A percentile compares a stretch with the other conserved stretches of the same genome.
phyloP scores from a whole-genome alignment of 2,113 vertebrate species.

The Python bivittatus region DNA sequence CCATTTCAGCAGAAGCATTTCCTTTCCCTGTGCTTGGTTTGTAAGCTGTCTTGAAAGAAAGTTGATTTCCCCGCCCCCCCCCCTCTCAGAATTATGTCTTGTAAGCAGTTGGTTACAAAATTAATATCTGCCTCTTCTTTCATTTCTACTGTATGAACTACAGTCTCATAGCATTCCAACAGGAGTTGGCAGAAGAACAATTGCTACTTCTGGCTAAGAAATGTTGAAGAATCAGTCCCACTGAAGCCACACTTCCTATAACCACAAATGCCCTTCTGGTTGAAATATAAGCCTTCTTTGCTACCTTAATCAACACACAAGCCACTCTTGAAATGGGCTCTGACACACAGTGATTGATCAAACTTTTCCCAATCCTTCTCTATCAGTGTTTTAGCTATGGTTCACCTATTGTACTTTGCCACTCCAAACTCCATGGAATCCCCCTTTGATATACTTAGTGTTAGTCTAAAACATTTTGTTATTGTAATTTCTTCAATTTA shows the following conservation, averaged over 20 bases:
- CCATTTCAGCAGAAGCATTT: not conserved
- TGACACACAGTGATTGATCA: not conserved
- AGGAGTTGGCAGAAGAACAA: not conserved
- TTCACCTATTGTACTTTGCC: not conserved
- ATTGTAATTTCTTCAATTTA: not conserved
- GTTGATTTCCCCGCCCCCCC: not conserved
- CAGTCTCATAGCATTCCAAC: not conserved
- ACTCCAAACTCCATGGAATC: not conserved
- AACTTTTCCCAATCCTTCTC: not conserved
- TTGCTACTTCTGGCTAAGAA: not conserved
- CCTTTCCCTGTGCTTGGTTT: not conserved
- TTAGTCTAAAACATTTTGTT: not conserved
- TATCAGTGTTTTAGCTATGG: not conserved
- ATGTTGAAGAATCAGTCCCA: not conserved
- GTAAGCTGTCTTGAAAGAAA: not conserved
- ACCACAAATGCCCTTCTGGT: not conserved
- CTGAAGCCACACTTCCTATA: not conserved
- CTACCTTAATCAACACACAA: not conserved
- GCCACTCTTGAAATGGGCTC: not conserved
- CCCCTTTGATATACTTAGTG: not conserved
- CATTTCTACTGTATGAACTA: not conserved
- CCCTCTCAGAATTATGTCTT: not conserved
- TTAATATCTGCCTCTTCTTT: not conserved
- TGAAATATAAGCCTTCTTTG: not conserved
- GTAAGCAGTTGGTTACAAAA: not conserved